Conservation (phyloP, 53 echinoderm and acorn worm genomes). For the Temnopleurus reevesii region DNA sequence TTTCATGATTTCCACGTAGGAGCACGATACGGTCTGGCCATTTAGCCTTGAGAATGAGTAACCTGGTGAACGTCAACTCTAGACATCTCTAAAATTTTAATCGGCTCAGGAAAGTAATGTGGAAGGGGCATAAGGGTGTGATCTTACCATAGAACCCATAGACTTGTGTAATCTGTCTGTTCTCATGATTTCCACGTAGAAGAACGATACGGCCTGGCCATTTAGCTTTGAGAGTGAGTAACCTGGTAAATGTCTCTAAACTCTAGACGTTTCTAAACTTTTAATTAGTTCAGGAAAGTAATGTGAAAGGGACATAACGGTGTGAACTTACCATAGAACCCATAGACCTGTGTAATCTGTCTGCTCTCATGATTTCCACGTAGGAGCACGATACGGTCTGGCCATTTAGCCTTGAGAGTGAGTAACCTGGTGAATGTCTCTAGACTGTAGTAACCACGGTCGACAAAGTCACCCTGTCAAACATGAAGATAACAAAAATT, state of each 20-base stretch:
- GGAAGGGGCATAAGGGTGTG: too few species aligned
- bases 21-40: too few species aligned
- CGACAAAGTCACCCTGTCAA: constrained; percentile 97
- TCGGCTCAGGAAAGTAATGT: too few species aligned
- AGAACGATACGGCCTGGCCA: constrained; percentile 97
- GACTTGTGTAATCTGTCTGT: constrained; percentile 96
- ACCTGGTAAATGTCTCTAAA: constrained; percentile 95
- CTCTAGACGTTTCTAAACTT: too few species aligned
- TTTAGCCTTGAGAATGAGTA: too few species aligned
- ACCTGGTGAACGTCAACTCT: too few species aligned
- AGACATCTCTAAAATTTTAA: too few species aligned
- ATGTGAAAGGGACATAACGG: too few species aligned
- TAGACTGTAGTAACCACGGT: constrained; percentile 96
- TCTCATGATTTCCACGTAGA: constrained; percentile 97
- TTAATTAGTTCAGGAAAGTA: too few species aligned
- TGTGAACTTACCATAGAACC: constrained; percentile 95
- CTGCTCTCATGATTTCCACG: constrained; percentile 98
- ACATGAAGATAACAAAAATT: neutral
- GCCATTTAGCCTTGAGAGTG: constrained; percentile 93
- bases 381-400: constrained; percentile 93
- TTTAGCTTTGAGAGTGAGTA: constrained; percentile 92
- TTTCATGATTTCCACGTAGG: too few species aligned
- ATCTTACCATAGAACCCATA: constrained; percentile 99
- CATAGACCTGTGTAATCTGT: constrained; percentile 98
- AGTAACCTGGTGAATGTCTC: constrained; percentile 98